A percentile compares a stretch with the other conserved stretches of the same genome.
phyloP scores from a whole-genome alignment of 2,113 vertebrate species.

The Grus americana region DNA sequence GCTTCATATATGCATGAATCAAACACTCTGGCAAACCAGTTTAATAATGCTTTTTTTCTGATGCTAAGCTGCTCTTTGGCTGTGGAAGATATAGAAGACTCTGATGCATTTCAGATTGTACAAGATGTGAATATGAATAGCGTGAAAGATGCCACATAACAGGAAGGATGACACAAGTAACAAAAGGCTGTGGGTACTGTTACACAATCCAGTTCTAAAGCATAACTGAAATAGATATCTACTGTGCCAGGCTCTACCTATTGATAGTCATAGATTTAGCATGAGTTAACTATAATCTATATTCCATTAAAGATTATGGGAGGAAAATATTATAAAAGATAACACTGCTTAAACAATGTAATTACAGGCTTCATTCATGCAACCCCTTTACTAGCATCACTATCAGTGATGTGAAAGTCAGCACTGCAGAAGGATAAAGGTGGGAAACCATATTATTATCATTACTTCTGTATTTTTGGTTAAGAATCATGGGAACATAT shows the following conservation, averaged over 20 bases:
- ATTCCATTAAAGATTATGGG: constrained; percentile 18
- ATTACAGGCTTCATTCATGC: not conserved
- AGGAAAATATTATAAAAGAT: constrained; percentile 30
- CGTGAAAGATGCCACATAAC: not conserved
- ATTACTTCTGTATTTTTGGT: not conserved
- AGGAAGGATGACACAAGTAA: not conserved
- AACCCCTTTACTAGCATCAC: not conserved
- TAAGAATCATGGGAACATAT: not conserved
- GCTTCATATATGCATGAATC: not conserved
- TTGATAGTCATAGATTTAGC: not conserved
- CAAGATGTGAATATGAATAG: constrained; percentile 13
- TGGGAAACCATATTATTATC: not conserved
- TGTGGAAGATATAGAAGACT: not conserved
- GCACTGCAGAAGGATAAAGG: not conserved
- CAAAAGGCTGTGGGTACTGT: not conserved
- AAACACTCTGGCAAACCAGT: not conserved
- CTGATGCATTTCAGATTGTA: constrained; percentile 15
- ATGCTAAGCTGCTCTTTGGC: not conserved
- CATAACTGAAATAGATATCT: not conserved
- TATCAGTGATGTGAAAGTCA: not conserved
- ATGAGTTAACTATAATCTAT: not conserved
- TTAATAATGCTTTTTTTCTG: constrained; percentile 23
- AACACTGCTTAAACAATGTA: not conserved
- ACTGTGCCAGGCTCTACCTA: not conserved
- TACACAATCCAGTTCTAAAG: not conserved